These are phyloP conservation scores for Bombus consobrinus DNA, from an alignment of 1,140 invertebrate species.

Conservation along the genomic window DNA sequence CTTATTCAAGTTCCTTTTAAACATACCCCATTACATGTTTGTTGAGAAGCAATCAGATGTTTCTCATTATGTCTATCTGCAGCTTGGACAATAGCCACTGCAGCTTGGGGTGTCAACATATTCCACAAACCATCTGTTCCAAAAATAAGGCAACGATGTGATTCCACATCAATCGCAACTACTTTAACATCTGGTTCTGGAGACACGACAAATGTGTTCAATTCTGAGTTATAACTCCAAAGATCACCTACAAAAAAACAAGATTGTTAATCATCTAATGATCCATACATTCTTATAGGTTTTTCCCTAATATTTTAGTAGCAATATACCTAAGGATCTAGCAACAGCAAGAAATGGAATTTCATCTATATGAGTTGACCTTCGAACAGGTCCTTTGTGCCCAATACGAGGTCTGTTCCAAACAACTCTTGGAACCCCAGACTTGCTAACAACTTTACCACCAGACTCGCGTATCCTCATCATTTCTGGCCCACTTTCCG, in stretches of 20 bases:
- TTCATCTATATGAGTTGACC: conserved; percentile 94
- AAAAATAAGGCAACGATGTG: conserved; percentile 94
- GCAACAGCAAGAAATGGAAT: conserved; percentile 98
- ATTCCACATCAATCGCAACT: conserved; percentile 90
- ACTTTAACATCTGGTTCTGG: conserved; percentile 98
- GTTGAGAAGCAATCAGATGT: conserved; percentile 81
- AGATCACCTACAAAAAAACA: conserved; percentile 88
- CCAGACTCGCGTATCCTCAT: conserved; percentile 93
- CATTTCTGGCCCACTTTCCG: conserved; percentile 94
- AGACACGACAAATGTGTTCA: conserved; percentile 97
- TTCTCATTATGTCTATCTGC: conserved; percentile 92
- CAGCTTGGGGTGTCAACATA: conserved; percentile 92
- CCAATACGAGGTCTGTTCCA: conserved; percentile 95
- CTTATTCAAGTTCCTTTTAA: conserved; percentile 16
- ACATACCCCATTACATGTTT: conserved; percentile 79
- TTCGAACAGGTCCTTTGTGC: conserved; percentile 91
- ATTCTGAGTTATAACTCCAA: conserved; percentile 97
- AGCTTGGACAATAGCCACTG: conserved; percentile 92
- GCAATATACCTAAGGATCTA: conserved; percentile 89
- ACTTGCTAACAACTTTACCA: conserved; percentile 94
- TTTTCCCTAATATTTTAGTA: not conserved
- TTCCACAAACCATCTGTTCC: conserved; percentile 99
- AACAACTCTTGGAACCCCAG: conserved; percentile 96
- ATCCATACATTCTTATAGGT: not conserved
- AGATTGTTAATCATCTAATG: not conserved